These are phyloP conservation scores for Venusia cambrica DNA, from an alignment of 2,888 invertebrate species.

Conservation along the genomic window DNA sequence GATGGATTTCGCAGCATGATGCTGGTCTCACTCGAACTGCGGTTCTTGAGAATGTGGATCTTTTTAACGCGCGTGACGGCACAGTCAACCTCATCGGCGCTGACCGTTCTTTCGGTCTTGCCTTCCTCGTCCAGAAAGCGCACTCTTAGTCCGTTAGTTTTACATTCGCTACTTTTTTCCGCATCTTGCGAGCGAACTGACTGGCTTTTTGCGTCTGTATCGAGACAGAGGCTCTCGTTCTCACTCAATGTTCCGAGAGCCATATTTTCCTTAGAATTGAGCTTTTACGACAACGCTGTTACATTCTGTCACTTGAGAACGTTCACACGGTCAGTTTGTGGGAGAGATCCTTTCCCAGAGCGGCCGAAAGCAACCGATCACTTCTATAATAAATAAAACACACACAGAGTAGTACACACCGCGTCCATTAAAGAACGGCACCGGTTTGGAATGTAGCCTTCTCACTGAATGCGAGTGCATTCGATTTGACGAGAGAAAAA, in stretches of 20 bases:
- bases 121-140: slow-evolving; percentile 75
- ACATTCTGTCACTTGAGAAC: slow-evolving; percentile 45
- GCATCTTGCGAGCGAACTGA: slow-evolving; percentile 59
- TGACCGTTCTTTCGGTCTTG: slow-evolving; percentile 71
- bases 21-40: slow-evolving; percentile 76
- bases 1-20: slow-evolving; percentile 69
- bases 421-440: slow-evolving; percentile 76
- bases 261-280: slow-evolving; percentile 52
- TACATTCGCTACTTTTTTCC: slow-evolving; percentile 58
- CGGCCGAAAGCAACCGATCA: slow-evolving; percentile 49
- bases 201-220: slow-evolving; percentile 60
- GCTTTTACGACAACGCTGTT: slow-evolving; percentile 36
- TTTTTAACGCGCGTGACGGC: slow-evolving; percentile 69
- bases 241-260: slow-evolving; percentile 72
- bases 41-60: slow-evolving; percentile 73
- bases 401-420: slow-evolving; percentile 69
- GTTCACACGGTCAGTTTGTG: slow-evolving; percentile 30
- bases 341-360: slow-evolving; percentile 36
- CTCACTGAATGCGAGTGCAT: slow-evolving; percentile 70
- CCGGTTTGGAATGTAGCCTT: slow-evolving; percentile 78
- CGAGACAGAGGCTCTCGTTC: slow-evolving; percentile 68
- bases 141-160: slow-evolving; percentile 64
- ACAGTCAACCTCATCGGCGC: slow-evolving; percentile 70
- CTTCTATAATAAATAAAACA: slow-evolving; percentile 60
- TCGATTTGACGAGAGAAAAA: slow-evolving; percentile 44